Percentiles rank a stretch among this genome's conserved stretches.
phyloP scores from a whole-genome alignment of 2,113 vertebrate species.

The Chaetodon trifascialis region DNA sequence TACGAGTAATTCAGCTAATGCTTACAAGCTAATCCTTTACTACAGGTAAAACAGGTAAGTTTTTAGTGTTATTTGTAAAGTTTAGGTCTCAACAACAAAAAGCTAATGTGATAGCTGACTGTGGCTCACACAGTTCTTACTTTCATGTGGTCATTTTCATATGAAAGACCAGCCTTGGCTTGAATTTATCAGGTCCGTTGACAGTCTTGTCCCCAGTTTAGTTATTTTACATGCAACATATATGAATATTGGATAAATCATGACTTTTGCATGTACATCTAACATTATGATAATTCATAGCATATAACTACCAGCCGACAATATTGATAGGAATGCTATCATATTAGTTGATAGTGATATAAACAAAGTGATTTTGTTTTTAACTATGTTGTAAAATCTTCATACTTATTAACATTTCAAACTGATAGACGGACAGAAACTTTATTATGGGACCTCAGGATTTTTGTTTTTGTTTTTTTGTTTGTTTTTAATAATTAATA shows the following conservation, averaged over 20 bases:
- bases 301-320: not conserved
- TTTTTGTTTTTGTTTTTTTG: not conserved
- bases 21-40: not conserved
- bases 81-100: not conserved
- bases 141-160: not conserved
- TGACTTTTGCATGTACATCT: not conserved
- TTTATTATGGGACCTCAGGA: not conserved
- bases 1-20: not conserved
- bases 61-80: not conserved
- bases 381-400: not conserved
- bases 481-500: not conserved
- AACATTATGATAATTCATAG: not conserved
- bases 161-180: not conserved
- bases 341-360: not conserved
- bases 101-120: not conserved
- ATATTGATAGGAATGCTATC: not conserved
- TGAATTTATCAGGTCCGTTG: not conserved
- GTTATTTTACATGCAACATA: not conserved
- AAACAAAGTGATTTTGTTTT: too few relatives aligned
- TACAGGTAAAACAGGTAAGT: not conserved
- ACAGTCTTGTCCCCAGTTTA: not conserved
- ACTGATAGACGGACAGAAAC: not conserved
- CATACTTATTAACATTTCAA: not conserved
- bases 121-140: not conserved
- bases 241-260: not conserved